Evolutionary conservation across 2,113 vertebrate species (phyloP).

Genomic region (Castor canadensis): DNA sequence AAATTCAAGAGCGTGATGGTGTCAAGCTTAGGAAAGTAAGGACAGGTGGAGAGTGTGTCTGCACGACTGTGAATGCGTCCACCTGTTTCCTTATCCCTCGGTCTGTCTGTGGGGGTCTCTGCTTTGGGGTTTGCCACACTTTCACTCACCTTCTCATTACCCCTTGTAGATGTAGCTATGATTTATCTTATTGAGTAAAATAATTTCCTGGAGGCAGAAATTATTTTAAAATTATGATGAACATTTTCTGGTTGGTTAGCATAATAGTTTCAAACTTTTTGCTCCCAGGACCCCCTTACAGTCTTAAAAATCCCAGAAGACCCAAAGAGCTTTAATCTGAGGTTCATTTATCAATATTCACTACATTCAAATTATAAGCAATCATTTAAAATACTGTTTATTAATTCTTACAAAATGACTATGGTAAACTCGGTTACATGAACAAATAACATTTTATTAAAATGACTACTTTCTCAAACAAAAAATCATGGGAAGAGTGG

Average conservation of each 20-base stretch:
- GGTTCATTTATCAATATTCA: background rate
- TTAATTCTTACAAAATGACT: slow-evolving; percentile 12
- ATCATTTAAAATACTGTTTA: background rate
- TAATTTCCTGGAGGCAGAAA: background rate
- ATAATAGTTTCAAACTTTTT: background rate
- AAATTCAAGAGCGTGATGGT: background rate
- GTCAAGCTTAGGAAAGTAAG: background rate
- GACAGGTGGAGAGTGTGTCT: background rate
- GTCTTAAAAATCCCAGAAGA: background rate
- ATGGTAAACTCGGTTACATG: background rate
- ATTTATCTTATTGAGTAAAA: slow-evolving; percentile 28
- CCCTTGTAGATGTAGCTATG: background rate
- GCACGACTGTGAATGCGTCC: background rate
- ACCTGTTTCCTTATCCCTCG: background rate
- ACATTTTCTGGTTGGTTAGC: background rate
- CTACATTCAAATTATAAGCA: slow-evolving; percentile 6
- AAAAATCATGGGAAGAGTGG: background rate
- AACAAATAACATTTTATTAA: slow-evolving; percentile 1
- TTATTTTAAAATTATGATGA: background rate
- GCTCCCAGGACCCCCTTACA: background rate
- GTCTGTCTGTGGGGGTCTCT: background rate
- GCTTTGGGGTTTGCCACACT: background rate
- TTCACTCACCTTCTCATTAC: background rate
- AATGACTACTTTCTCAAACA: background rate
- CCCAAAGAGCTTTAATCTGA: background rate